Percentiles rank a stretch among this genome's conserved stretches.
Evolutionary conservation across 1,140 invertebrate genomes (phyloP).

Genomic region (Hesperophylax magnus): DNA sequence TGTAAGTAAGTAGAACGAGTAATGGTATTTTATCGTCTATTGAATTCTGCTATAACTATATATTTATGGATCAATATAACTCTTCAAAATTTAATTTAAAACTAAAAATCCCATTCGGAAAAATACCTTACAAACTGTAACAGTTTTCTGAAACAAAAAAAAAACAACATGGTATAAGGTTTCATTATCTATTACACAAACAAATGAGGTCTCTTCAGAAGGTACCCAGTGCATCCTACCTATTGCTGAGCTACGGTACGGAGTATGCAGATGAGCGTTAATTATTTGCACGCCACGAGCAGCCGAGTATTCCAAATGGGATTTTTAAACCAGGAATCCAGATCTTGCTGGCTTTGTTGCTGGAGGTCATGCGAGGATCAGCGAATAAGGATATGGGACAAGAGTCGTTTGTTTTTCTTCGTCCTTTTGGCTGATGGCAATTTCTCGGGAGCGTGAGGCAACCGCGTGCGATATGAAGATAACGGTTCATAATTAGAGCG

Average conservation of each 20-base stretch:
- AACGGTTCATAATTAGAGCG: slow-evolving; percentile 46
- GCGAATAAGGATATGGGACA: slow-evolving; percentile 31
- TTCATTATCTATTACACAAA: no score
- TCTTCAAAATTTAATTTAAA: no score
- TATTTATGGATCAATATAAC: no score
- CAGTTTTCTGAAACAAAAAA: no score
- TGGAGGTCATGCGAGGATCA: slow-evolving; percentile 31
- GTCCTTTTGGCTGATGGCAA: slow-evolving; percentile 12
- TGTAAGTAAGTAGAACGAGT: no score
- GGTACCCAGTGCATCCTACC: no score
- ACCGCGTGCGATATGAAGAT: slow-evolving; percentile 43
- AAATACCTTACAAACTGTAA: no score
- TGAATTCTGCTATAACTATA: no score
- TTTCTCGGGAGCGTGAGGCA: slow-evolving; percentile 40
- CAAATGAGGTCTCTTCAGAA: no score
- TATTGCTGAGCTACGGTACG: not conserved
- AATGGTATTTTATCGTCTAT: no score
- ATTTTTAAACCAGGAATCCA: slow-evolving; percentile 13
- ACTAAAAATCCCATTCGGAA: no score
- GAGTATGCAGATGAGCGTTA: slow-evolving; percentile 9
- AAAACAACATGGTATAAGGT: no score
- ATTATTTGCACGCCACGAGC: slow-evolving; percentile 17
- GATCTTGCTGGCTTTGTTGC: slow-evolving; percentile 23
- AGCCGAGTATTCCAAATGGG: slow-evolving; percentile 13
- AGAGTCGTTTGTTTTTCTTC: not conserved